A percentile compares a stretch with the other conserved stretches of the same genome.
These are phyloP conservation scores for Trissolcus brochymenae DNA, from an alignment of 2,888 invertebrate species.

Conservation along the genomic window DNA sequence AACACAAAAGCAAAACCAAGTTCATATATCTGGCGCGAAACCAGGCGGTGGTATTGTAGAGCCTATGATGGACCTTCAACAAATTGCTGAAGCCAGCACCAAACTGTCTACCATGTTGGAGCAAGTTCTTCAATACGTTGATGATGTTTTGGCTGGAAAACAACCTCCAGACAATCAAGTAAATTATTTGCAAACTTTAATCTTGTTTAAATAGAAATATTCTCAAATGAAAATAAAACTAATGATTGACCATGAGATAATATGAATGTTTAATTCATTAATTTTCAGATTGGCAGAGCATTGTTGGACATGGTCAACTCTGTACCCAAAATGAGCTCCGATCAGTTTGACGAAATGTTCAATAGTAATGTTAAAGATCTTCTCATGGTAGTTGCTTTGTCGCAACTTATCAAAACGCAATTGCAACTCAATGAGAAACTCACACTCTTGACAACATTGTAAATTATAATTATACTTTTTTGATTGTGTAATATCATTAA, in stretches of 20 bases:
- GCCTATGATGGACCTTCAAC: slow-evolving; percentile 85
- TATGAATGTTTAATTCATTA: slow-evolving; percentile 3
- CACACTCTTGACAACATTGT: slow-evolving; percentile 86
- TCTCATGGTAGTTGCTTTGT: slow-evolving; percentile 96
- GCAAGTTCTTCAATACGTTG: slow-evolving; percentile 90
- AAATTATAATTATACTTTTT: slow-evolving; percentile 1
- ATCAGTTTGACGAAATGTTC: slow-evolving; percentile 95
- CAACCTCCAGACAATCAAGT: slow-evolving; percentile 85
- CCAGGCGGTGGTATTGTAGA: slow-evolving; percentile 80
- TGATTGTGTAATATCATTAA: slow-evolving; percentile 7
- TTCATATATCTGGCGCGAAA: slow-evolving; percentile 75
- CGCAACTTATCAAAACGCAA: slow-evolving; percentile 97
- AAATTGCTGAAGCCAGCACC: slow-evolving; percentile 90
- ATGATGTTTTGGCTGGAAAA: slow-evolving; percentile 91
- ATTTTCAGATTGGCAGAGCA: slow-evolving; percentile 84
- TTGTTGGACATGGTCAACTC: slow-evolving; percentile 93
- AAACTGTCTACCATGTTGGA: slow-evolving; percentile 87
- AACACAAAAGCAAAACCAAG: slow-evolving; percentile 78
- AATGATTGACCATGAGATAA: not conserved
- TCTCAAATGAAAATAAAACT: no score
- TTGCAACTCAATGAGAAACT: slow-evolving; percentile 97
- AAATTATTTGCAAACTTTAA: slow-evolving; percentile 10
- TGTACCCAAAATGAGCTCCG: slow-evolving; percentile 92
- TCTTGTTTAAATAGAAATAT: no score
- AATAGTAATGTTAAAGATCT: slow-evolving; percentile 98